These are phyloP conservation scores for Chaetoderma sp. DNA, from an alignment of 2,888 invertebrate genomes.

Conservation along the genomic window DNA sequence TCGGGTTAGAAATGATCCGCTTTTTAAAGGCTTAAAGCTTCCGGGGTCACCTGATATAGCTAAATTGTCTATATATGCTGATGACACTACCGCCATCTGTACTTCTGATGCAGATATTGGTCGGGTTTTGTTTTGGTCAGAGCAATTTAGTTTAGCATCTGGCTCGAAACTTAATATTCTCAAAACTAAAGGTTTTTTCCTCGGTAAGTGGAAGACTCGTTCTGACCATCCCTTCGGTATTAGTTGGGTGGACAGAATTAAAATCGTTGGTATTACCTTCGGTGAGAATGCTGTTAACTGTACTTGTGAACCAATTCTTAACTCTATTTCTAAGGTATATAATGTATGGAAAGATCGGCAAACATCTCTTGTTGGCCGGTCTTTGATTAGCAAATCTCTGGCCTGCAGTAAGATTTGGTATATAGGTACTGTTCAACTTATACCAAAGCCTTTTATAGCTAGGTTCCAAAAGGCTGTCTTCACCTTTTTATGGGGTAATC, in stretches of 20 bases:
- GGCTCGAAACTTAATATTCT: not conserved
- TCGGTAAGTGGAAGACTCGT: not conserved
- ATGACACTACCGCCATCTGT: conserved; percentile 7
- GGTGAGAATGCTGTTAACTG: not conserved
- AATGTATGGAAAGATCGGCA: not conserved
- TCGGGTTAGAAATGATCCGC: not conserved
- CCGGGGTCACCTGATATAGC: not conserved
- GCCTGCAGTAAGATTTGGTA: conserved; percentile 13
- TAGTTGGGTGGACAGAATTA: not conserved
- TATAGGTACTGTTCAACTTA: not conserved
- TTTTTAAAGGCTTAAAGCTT: conserved; percentile 1
- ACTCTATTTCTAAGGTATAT: too few species aligned
- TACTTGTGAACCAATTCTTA: too few species aligned
- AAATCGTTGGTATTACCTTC: not conserved
- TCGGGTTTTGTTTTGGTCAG: not conserved
- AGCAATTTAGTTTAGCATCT: not conserved
- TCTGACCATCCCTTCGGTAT: conserved; percentile 7
- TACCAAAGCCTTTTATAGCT: conserved; percentile 1
- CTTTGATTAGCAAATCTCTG: conserved; percentile 3
- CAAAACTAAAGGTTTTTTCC: not conserved
- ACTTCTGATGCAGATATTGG: not conserved
- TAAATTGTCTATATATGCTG: conserved; percentile 3
- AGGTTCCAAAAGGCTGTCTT: not conserved
- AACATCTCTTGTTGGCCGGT: not conserved
- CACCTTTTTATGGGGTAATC: not conserved